Base-by-base conservation (phyloP, 2,797 vertebrate species). In the Sciurus vulgaris region DNA sequence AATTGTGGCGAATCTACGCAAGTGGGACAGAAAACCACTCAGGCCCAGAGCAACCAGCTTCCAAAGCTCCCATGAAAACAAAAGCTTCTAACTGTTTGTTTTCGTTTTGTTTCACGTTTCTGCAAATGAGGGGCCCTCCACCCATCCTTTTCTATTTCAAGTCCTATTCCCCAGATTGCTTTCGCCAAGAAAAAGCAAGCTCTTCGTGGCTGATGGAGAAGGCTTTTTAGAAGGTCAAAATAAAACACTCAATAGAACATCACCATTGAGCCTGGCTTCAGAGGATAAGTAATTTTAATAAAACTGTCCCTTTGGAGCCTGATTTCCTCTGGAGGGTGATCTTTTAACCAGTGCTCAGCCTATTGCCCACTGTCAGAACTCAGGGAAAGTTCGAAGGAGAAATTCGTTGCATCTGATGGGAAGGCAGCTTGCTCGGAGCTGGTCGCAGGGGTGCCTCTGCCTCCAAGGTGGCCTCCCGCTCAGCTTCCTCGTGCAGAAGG, bases 171-270 rank as follows among this genome's bases (percentile, higher is more conserved):
- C 90, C 81, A 92, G 69, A 82, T 73, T 85, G 63, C 83, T 91
- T 96, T 93, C 20, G 3, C 63, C 54, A 33, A 47, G 49, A 51
- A 70, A 92, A 87, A 54, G 47, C 93, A 92, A 95, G 82, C 30
- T 92, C 85, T 73, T 74, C 63, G 35, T 81, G 83, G 11, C 54
- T 95, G 51, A 89, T 74, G 76, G 82, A 30, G 91, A 15, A 7
- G 47, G 94, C 86, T 89, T 74, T 35, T 93, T 81, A 49, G 96
- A 94, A 94, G 89, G 35, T 38, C 69, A 96, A 87, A 74, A 70
- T 82, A 92, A 96, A 98, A 97, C 92, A 91, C 83, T 86, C 30
- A 91, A 82, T 14, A 95, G 63, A 86, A 67, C 56, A 97, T 93
- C 81, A 97, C 74, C 90, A 93, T 70, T 77, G 72, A 92, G 54